Evolutionary conservation across 2,888 invertebrate genomes (phyloP).

Genomic region (Sminthurinus aureus): DNA sequence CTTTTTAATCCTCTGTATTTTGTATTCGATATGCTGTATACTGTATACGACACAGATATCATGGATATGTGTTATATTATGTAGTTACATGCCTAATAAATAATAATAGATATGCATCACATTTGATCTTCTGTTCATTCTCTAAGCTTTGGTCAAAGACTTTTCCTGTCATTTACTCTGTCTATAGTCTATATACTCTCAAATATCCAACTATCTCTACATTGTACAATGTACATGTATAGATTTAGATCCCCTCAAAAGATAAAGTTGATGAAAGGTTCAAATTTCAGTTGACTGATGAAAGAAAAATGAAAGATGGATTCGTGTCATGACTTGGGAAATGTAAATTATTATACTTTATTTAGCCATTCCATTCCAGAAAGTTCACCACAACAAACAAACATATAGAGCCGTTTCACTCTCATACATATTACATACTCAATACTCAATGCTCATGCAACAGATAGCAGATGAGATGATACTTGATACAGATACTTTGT

Average conservation of each 20-base stretch:
- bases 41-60: neutral
- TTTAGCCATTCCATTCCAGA: neutral
- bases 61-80: neutral
- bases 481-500: too few relatives aligned
- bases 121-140: too few relatives aligned
- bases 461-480: too few relatives aligned
- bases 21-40: neutral
- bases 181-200: neutral
- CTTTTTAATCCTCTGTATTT: neutral
- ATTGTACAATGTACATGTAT: neutral
- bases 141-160: neutral
- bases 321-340: neutral
- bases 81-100: neutral
- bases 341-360: neutral
- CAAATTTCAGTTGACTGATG: neutral
- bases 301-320: neutral
- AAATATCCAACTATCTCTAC: neutral
- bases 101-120: neutral
- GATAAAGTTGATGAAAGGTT: slow-evolving; percentile 9
- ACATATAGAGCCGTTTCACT: neutral
- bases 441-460: too few relatives aligned
- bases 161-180: neutral
- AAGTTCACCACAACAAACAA: neutral
- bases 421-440: neutral
- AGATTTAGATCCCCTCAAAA: slow-evolving; percentile 3